Conservation (phyloP, 2,888 invertebrate species). For the Thecophora atra region DNA sequence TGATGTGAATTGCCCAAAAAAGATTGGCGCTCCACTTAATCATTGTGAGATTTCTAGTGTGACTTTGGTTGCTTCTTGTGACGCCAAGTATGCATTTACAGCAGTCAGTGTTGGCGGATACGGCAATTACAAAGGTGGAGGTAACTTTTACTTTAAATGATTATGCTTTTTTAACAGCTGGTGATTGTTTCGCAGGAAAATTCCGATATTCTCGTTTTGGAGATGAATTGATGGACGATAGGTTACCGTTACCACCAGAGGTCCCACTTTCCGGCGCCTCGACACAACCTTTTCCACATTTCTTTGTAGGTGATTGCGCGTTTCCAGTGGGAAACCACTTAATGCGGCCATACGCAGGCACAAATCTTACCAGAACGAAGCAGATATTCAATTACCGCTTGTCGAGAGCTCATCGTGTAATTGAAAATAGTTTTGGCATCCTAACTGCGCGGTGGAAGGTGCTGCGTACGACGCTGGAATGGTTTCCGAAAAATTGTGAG, state of each 20-base stretch:
- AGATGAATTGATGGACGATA: constrained; percentile 15
- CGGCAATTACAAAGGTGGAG: constrained; percentile 27
- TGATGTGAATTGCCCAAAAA: neutral
- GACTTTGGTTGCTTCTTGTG: neutral
- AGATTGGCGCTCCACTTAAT: neutral
- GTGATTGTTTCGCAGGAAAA: neutral
- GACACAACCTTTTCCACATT: constrained; percentile 21
- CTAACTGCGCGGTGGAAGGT: constrained; percentile 31
- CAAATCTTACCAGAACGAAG: neutral
- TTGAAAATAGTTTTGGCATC: constrained; percentile 32
- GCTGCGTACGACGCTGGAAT: constrained; percentile 18
- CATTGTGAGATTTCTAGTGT: too few species aligned
- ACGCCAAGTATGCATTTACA: constrained; percentile 10
- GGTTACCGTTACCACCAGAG: constrained; percentile 32
- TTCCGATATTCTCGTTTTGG: constrained; percentile 13
- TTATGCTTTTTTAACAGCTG: neutral
- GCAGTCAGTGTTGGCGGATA: constrained; percentile 16
- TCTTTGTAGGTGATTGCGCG: constrained; percentile 28
- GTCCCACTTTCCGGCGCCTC: constrained; percentile 23
- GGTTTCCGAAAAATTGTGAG: constrained; percentile 22
- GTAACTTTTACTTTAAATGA: constrained; percentile 3
- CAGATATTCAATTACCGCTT: constrained; percentile 26
- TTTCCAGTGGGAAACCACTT: constrained; percentile 30
- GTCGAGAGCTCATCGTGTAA: constrained; percentile 11
- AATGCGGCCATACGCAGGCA: constrained; percentile 26